Percentiles rank a stretch among this genome's conserved stretches.
Evolutionary conservation across 2,888 invertebrate species (phyloP).

Genomic region (Aspidiotus destructor): DNA sequence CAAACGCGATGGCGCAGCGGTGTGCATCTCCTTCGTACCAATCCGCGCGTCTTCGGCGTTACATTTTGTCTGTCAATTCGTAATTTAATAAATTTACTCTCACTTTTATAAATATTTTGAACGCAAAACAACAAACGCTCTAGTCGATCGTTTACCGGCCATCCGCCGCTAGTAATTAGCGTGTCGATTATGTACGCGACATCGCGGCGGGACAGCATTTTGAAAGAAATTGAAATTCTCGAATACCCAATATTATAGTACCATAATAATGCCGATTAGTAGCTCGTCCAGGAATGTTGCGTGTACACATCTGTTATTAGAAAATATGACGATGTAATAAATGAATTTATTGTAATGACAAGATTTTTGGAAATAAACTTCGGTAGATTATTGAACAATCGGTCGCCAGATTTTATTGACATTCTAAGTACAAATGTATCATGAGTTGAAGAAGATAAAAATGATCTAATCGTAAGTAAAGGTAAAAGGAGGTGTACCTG

Average conservation of each 20-base stretch:
- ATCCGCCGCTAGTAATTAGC: background rate
- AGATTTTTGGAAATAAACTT: no score
- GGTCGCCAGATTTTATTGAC: no score
- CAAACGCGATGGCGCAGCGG: constrained; percentile 7
- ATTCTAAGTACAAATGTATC: no score
- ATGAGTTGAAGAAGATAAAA: no score
- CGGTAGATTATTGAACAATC: no score
- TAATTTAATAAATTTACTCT: constrained; percentile 14
- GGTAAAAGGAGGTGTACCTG: no score
- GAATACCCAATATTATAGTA: background rate
- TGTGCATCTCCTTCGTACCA: constrained; percentile 19
- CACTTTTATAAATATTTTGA: constrained; percentile 3
- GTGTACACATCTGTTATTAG: no score
- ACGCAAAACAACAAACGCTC: background rate
- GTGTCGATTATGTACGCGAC: background rate
- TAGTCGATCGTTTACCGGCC: background rate
- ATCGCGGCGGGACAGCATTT: background rate
- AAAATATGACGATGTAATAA: no score
- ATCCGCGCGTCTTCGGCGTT: background rate
- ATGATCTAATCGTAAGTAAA: no score
- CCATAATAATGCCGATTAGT: background rate
- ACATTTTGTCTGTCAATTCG: constrained; percentile 11
- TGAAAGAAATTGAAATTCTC: background rate
- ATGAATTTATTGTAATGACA: no score
- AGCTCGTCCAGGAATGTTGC: no score